phyloP scores from a whole-genome alignment of 2,113 vertebrate genomes.

The Holacanthus passer region DNA sequence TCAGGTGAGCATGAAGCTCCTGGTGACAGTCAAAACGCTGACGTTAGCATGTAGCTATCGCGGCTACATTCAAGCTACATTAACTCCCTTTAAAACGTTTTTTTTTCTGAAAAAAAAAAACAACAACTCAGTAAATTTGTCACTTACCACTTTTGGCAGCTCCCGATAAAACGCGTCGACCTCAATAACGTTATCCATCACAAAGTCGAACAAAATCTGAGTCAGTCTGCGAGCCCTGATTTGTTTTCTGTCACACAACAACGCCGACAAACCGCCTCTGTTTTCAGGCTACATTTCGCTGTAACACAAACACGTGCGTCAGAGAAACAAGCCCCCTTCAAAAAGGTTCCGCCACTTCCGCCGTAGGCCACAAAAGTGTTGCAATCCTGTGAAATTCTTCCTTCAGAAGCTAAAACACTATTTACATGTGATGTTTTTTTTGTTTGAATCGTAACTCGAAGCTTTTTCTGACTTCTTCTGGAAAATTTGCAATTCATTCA shows the following conservation, averaged over 20 bases:
- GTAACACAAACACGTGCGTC: conserved; percentile 66
- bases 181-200: conserved; percentile 77
- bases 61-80: no score
- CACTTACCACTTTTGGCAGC: conserved; percentile 85
- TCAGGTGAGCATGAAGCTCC: conserved; percentile 98
- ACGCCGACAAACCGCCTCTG: conserved; percentile 24
- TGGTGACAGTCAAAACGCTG: conserved; percentile 64
- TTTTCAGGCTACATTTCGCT: conserved; percentile 73
- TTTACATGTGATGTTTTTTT: no score
- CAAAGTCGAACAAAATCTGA: not conserved
- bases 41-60: conserved; percentile 53
- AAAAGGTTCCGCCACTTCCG: conserved; percentile 47
- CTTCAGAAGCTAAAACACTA: not conserved
- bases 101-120: no score
- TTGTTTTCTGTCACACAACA: not conserved
- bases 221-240: not conserved
- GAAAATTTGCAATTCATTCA: no score
- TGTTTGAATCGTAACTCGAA: no score
- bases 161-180: conserved; percentile 76
- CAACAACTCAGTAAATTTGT: not conserved
- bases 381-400: not conserved
- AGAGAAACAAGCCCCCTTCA: conserved; percentile 29
- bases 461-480: no score
- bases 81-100: not conserved
- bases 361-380: not conserved